Conservation (phyloP, 2,888 invertebrate genomes). For the Pelosia muscerda region DNA sequence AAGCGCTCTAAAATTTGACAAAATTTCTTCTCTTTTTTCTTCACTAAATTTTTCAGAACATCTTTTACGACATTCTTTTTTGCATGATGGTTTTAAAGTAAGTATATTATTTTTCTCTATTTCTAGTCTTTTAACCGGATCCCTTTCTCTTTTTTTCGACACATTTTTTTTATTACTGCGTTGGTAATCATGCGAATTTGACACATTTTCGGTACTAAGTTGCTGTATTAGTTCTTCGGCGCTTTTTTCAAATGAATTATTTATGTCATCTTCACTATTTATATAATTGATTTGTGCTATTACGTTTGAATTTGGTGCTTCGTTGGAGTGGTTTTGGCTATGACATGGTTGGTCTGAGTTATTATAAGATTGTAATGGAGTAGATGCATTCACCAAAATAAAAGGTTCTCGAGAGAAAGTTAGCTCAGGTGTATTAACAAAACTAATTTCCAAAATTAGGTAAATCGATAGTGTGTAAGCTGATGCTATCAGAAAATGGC, state of each 20-base stretch:
- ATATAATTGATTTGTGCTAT: neutral
- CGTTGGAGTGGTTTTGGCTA: constrained; percentile 8
- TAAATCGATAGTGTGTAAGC: constrained; percentile 10
- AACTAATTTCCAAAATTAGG: constrained; percentile 11
- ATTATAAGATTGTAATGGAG: constrained; percentile 5
- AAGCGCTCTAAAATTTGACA: constrained; percentile 25
- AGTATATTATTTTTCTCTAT: constrained; percentile 16
- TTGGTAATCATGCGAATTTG: neutral
- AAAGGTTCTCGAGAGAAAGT: constrained; percentile 8
- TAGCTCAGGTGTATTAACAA: constrained; percentile 10
- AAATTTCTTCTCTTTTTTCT: constrained; percentile 19
- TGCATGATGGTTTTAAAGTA: constrained; percentile 25
- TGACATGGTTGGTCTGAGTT: constrained; percentile 8
- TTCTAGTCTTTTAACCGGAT: constrained; percentile 20
- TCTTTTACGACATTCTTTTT: constrained; percentile 25
- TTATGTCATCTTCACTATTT: constrained; percentile 1
- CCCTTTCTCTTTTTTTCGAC: constrained; percentile 5
- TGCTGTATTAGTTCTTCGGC: constrained; percentile 4
- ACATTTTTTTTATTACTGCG: constrained; percentile 5
- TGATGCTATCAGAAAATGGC: constrained; percentile 6
- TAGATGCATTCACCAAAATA: constrained; percentile 9
- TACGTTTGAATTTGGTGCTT: constrained; percentile 7
- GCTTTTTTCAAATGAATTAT: constrained; percentile 2
- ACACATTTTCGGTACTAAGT: constrained; percentile 1
- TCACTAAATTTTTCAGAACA: constrained; percentile 23